phyloP scores from a whole-genome alignment of 2,888 invertebrate genomes.

The Pseudococcus longispinus region DNA sequence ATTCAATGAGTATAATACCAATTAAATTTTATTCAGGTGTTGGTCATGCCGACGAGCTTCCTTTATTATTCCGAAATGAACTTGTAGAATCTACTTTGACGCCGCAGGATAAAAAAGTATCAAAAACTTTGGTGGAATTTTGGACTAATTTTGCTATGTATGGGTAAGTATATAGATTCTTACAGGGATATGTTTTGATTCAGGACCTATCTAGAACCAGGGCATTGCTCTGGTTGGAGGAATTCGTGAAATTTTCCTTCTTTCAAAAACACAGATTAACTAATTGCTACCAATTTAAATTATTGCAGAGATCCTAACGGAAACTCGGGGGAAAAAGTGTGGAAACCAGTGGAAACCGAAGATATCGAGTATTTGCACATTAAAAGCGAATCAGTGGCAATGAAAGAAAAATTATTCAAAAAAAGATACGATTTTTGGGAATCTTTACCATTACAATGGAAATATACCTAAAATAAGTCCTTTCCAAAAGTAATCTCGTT shows the following conservation, averaged over 20 bases:
- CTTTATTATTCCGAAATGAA: neutral
- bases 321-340: neutral
- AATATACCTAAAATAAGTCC: neutral
- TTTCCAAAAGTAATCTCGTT: too few relatives aligned
- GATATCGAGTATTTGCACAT: neutral
- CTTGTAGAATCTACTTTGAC: neutral
- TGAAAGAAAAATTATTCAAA: neutral
- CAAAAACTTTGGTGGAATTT: neutral
- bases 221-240: too few relatives aligned
- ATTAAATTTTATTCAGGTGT: neutral
- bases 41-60: neutral
- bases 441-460: neutral
- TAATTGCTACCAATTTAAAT: neutral
- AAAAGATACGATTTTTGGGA: neutral
- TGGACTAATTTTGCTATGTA: slow-evolving; percentile 4
- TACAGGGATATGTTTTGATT: too few relatives aligned
- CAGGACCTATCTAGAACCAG: too few relatives aligned
- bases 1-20: neutral
- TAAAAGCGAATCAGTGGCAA: neutral
- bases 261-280: too few relatives aligned
- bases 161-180: neutral
- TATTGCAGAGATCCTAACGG: slow-evolving; percentile 13
- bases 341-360: neutral
- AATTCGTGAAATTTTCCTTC: too few relatives aligned
- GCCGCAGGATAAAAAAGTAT: neutral